These are phyloP conservation scores for Caloenas nicobarica DNA, from an alignment of 2,113 vertebrate species.

Conservation along the genomic window DNA sequence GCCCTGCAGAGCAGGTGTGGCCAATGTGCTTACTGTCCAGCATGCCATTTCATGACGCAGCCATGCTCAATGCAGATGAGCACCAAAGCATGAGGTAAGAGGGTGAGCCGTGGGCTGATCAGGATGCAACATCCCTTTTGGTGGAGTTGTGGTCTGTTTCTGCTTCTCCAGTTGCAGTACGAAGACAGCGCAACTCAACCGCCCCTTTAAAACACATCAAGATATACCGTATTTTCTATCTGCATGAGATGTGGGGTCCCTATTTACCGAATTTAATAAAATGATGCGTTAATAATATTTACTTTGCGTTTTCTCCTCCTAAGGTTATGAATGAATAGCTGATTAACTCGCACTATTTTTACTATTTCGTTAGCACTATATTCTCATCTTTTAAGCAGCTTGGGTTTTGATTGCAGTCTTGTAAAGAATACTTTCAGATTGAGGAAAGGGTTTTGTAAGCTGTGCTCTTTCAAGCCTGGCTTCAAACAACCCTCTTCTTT, in stretches of 20 bases:
- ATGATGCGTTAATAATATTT: background rate
- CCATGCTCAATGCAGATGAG: background rate
- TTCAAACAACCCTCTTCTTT: background rate
- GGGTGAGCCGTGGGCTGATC: background rate
- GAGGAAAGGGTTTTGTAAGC: background rate
- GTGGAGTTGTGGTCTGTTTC: background rate
- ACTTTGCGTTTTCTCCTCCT: background rate
- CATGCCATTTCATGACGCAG: rapidly evolving
- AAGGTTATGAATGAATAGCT: background rate
- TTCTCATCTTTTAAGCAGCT: background rate
- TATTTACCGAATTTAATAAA: background rate
- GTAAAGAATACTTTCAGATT: background rate
- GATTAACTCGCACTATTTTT: background rate
- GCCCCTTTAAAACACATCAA: background rate
- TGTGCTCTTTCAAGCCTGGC: background rate
- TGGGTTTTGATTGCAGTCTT: background rate
- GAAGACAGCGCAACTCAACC: background rate
- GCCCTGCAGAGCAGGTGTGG: background rate
- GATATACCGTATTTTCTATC: background rate
- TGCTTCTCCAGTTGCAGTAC: background rate
- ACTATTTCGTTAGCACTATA: background rate
- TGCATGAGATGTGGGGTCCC: background rate
- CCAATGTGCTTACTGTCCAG: background rate
- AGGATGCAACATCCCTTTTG: background rate
- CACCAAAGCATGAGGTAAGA: background rate